These are phyloP conservation scores for Callimorpha dominula DNA, from an alignment of 2,888 invertebrate genomes.

Conservation along the genomic window DNA sequence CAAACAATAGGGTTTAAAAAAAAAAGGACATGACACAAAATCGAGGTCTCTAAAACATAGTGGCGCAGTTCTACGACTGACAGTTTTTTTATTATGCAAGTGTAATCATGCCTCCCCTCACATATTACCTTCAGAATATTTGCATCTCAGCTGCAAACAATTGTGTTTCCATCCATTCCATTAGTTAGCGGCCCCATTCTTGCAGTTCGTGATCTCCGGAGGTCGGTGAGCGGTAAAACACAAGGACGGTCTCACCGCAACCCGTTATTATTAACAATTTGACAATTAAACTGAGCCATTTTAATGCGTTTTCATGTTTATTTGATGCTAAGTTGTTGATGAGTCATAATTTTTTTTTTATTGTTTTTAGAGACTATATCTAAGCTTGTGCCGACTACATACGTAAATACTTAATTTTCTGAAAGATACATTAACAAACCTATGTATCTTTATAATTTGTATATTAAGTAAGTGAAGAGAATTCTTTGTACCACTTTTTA, in stretches of 20 bases:
- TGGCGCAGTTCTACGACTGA: too few relatives aligned
- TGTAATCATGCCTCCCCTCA: not conserved
- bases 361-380: too few relatives aligned
- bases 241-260: slow-evolving; percentile 55
- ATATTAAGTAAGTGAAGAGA: too few relatives aligned
- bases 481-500: too few relatives aligned
- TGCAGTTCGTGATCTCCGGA: slow-evolving; percentile 57
- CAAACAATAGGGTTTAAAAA: too few relatives aligned
- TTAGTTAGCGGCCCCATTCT: slow-evolving; percentile 20
- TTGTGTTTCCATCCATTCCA: not conserved
- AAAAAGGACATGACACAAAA: too few relatives aligned
- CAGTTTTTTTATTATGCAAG: too few relatives aligned
- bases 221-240: slow-evolving; percentile 53
- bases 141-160: not conserved
- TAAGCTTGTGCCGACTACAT: too few relatives aligned
- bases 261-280: slow-evolving; percentile 41
- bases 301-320: slow-evolving; percentile 33
- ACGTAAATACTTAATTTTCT: too few relatives aligned
- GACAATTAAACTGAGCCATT: slow-evolving; percentile 35
- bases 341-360: slow-evolving; percentile 2
- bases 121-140: not conserved
- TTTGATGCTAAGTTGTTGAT: slow-evolving; percentile 9
- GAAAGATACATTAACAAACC: too few relatives aligned
- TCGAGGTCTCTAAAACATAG: too few relatives aligned
- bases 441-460: too few relatives aligned